These are phyloP conservation scores for Apteryx mantelli DNA, from an alignment of 2,113 vertebrate species.

Conservation along the genomic window DNA sequence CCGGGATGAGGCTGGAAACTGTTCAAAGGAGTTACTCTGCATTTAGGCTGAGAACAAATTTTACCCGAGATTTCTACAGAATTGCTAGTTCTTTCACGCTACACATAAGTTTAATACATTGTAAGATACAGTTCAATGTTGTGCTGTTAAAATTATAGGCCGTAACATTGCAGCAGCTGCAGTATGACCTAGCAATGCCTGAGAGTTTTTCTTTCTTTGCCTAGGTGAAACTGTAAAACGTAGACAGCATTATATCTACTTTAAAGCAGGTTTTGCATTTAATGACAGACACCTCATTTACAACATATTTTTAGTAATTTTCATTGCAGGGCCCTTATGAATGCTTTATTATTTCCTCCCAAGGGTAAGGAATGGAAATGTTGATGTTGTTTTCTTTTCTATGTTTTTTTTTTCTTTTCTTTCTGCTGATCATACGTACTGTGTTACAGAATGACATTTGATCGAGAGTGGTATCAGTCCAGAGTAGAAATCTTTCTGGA, in stretches of 20 bases:
- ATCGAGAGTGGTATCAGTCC: neutral
- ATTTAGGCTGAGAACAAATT: neutral
- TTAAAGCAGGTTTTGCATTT: neutral
- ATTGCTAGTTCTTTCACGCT: neutral
- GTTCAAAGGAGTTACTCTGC: constrained; percentile 22
- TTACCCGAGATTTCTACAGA: neutral
- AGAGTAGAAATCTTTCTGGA: neutral
- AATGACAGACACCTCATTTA: neutral
- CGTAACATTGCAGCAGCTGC: neutral
- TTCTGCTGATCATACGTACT: neutral
- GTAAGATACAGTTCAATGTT: neutral
- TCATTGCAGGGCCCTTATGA: neutral
- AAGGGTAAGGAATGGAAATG: neutral
- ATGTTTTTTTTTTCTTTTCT: neutral
- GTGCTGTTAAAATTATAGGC: neutral
- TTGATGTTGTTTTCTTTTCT: neutral
- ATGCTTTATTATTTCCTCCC: neutral
- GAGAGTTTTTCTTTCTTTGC: neutral
- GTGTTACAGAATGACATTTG: constrained; percentile 4
- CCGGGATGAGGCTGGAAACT: neutral
- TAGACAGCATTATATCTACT: neutral
- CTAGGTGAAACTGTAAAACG: neutral
- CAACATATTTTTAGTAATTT: neutral
- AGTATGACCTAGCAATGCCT: neutral
- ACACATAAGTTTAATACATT: neutral